phyloP scores from a whole-genome alignment of 2,888 invertebrate species.

The Antitype chi region DNA sequence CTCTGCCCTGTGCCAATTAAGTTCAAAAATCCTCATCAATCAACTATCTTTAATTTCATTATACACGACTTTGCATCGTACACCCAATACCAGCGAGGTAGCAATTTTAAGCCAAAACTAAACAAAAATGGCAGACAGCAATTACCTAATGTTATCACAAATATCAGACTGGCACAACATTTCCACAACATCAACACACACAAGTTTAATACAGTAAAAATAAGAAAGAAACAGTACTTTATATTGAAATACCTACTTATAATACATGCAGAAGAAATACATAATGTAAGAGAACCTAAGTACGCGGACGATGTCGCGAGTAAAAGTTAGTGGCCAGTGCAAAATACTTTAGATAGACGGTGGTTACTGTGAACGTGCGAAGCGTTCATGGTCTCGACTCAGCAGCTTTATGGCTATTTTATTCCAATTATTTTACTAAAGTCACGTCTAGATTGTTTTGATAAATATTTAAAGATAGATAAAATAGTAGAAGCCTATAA shows the following conservation, averaged over 20 bases:
- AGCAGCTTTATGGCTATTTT: constrained; percentile 72
- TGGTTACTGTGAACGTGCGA: constrained; percentile 54
- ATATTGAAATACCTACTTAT: constrained; percentile 1
- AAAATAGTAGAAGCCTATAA: no score
- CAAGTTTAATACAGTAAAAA: background rate
- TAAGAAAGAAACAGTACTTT: constrained; percentile 1
- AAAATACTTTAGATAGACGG: constrained; percentile 32
- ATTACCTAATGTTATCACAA: background rate
- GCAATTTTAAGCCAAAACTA: background rate
- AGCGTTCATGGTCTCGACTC: constrained; percentile 66
- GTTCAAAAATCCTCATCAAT: background rate
- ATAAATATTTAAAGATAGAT: constrained; percentile 5
- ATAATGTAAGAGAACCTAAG: background rate
- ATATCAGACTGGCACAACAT: background rate
- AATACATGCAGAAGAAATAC: constrained; percentile 4
- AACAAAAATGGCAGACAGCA: background rate
- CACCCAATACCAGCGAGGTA: background rate
- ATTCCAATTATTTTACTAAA: constrained; percentile 70
- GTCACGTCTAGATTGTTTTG: constrained; percentile 32
- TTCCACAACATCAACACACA: background rate
- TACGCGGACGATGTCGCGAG: constrained; percentile 23
- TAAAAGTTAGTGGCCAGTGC: constrained; percentile 37
- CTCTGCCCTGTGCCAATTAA: no score
- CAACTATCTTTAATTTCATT: background rate
- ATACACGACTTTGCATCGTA: background rate